Evolutionary conservation across 2,888 invertebrate species (phyloP).

Genomic region (Noctua comes): DNA sequence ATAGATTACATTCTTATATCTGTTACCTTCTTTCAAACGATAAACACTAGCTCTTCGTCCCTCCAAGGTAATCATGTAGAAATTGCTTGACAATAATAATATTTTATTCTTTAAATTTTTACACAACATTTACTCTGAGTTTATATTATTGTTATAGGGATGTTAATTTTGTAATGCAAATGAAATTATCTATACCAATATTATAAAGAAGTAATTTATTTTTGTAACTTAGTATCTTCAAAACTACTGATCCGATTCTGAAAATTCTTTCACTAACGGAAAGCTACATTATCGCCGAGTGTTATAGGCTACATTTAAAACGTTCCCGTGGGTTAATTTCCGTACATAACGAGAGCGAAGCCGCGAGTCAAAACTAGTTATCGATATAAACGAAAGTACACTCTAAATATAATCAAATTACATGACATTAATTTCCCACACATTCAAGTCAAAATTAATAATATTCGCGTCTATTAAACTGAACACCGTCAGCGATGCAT

Average conservation of each 20-base stretch:
- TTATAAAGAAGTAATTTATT: background rate
- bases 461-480: background rate
- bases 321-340: too few species aligned
- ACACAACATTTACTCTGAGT: background rate
- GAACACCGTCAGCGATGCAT: background rate
- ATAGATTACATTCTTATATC: background rate
- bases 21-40: background rate
- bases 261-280: too few species aligned
- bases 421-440: background rate
- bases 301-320: too few species aligned
- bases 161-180: background rate
- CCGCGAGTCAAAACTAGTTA: background rate
- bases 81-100: background rate
- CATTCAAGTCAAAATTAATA: slow-evolving; percentile 4
- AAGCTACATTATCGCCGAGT: too few species aligned
- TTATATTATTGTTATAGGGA: background rate
- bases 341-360: too few species aligned
- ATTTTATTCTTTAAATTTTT: background rate
- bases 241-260: too few species aligned
- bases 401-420: background rate
- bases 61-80: background rate
- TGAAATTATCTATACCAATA: background rate
- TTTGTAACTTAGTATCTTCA: too few species aligned
- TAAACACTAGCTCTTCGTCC: rapidly evolving
- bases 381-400: background rate